Conservation (phyloP, 2,113 vertebrate genomes). For the Paradisaea rubra region DNA sequence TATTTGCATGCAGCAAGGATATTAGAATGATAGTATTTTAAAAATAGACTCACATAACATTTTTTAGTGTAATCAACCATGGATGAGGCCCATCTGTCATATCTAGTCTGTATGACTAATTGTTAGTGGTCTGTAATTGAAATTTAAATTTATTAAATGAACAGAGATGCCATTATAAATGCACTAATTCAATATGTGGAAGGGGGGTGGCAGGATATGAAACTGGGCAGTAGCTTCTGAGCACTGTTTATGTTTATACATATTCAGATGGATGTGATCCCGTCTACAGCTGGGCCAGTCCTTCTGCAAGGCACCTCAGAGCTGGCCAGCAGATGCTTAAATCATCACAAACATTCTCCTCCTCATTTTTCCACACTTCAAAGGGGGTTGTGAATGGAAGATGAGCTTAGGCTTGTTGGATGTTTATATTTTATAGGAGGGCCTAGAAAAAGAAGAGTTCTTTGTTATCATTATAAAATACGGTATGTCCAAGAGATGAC, state of each 20-base stretch:
- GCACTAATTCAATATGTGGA: slow-evolving; percentile 8
- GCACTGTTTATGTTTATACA: slow-evolving; percentile 6
- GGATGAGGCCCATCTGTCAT: slow-evolving; percentile 53
- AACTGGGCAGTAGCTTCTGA: slow-evolving; percentile 3
- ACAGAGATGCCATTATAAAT: slow-evolving; percentile 44
- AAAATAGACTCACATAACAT: slow-evolving; percentile 50
- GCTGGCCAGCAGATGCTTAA: neutral
- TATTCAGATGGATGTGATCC: slow-evolving; percentile 16
- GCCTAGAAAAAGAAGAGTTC: neutral
- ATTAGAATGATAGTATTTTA: slow-evolving; percentile 38
- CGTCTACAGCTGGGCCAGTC: neutral
- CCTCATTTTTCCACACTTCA: neutral
- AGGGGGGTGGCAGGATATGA: neutral
- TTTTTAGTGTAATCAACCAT: slow-evolving; percentile 32
- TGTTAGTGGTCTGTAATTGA: slow-evolving; percentile 43
- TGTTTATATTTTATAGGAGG: neutral
- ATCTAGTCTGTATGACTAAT: slow-evolving; percentile 45
- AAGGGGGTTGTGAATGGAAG: neutral
- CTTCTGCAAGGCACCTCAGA: neutral
- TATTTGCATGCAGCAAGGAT: slow-evolving; percentile 11
- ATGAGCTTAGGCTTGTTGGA: neutral
- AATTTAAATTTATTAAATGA: slow-evolving; percentile 54
- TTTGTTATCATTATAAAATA: neutral
- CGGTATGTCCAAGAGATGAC: neutral
- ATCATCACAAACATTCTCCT: neutral